phyloP scores from a whole-genome alignment of 2,113 vertebrate genomes.

The Sylvia atricapilla region DNA sequence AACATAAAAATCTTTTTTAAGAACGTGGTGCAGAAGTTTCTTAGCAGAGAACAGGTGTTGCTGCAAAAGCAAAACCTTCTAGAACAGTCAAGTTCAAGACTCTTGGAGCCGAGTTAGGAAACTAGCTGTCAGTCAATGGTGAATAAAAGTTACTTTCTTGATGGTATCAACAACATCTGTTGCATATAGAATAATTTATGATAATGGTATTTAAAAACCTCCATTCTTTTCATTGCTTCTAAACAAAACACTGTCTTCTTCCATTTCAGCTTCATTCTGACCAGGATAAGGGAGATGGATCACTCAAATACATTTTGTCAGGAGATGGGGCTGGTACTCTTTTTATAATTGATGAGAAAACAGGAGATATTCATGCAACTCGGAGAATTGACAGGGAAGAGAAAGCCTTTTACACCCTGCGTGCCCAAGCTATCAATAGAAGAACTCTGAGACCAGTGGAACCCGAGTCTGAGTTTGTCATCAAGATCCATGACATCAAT shows the following conservation, averaged over 20 bases:
- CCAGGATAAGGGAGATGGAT: slow-evolving; percentile 82
- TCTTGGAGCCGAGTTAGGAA: slow-evolving; percentile 16
- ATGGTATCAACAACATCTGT: not conserved
- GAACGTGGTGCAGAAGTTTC: slow-evolving; percentile 70
- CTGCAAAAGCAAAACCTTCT: slow-evolving; percentile 52
- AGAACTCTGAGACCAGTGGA: slow-evolving; percentile 81
- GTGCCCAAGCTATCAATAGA: slow-evolving; percentile 83
- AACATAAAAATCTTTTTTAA: slow-evolving; percentile 77
- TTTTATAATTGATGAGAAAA: slow-evolving; percentile 85
- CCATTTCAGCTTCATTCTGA: slow-evolving; percentile 81
- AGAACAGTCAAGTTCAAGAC: slow-evolving; percentile 14
- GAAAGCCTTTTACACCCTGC: slow-evolving; percentile 82
- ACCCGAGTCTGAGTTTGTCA: slow-evolving; percentile 84
- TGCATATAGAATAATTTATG: not conserved
- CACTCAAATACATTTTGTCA: slow-evolving; percentile 82
- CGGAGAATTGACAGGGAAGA: slow-evolving; percentile 83
- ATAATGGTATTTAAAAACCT: not conserved
- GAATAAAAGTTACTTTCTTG: not conserved
- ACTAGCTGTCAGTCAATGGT: not conserved
- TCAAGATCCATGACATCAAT: slow-evolving; percentile 86
- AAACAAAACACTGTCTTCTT: not conserved
- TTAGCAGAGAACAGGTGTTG: slow-evolving; percentile 70
- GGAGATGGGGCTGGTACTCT: slow-evolving; percentile 84
- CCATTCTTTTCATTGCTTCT: not conserved
- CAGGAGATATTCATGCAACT: slow-evolving; percentile 84